Evolutionary conservation across 2,888 invertebrate genomes (phyloP), one percentile per base, ranked within the genome.

Genomic region (Apomyelois bistriatella): DNA sequence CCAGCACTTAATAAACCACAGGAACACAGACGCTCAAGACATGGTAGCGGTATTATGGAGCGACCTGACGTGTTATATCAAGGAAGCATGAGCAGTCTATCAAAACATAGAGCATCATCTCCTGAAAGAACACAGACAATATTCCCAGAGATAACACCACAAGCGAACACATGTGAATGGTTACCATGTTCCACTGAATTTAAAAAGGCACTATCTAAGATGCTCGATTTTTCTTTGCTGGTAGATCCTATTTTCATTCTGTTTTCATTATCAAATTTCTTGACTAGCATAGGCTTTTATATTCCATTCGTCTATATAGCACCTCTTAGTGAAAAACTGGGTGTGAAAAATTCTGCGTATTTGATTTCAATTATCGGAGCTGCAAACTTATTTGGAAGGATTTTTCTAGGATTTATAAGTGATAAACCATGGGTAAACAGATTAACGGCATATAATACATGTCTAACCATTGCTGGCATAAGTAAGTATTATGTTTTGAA

Each of bases 271-370:
- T 99, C 99, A 37, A 99, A 99, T 85, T 97, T 99, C 79, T 94
- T 96, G 74, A 98, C 98, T 41, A 98, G 97, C 76, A 94, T 98
- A 73, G 98, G 98, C 57, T 98, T 97, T 90, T 97, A 98, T 80
- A 94, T 98, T 72, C 98, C 98, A 35, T 98, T 97, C 76, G 94
- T 98, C 51, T 98, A 96, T 74, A 92, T 96, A 56, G 94, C 95
- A 65, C 93, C 95, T 47, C 93, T 94, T 86, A 95, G 95, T 9
- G 91, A 94, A 56, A 87, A 93, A 52, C 74, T 94, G 49, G 91
- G 89, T 1, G 84, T 96, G 32, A 73, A 83, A 13, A 90, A 92
- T 52, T 93, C 95, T 4, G 93, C 94, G 65, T 94, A 93, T 70
- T 89, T 97, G 53, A 91, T 98, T 60, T 93, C 96, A 13, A 92